phyloP scores from a whole-genome alignment of 92 coral and sea anemone species.

The Umimayanthus chanpuru region DNA sequence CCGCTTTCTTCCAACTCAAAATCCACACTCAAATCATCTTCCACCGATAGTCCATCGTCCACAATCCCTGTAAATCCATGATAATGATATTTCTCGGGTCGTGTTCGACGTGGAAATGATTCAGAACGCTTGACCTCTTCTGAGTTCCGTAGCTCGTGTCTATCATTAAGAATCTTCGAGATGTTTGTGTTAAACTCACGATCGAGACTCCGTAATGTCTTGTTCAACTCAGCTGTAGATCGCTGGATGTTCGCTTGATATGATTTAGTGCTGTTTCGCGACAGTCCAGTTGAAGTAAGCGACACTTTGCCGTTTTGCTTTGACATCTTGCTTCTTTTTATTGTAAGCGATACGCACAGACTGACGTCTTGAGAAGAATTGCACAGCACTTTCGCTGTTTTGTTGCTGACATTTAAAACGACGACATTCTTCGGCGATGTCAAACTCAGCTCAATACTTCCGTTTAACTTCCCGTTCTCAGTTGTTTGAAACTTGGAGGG shows the following conservation, averaged over 20 bases:
- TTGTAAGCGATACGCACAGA: not conserved
- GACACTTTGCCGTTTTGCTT: constrained; percentile 12
- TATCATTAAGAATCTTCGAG: constrained; percentile 73
- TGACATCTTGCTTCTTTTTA: not conserved
- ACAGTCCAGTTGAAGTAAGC: constrained; percentile 53
- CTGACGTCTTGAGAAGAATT: not conserved
- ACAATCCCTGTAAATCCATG: not conserved
- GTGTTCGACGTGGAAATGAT: constrained; percentile 17
- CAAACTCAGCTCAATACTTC: not conserved
- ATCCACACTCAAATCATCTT: not conserved
- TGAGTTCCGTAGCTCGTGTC: constrained; percentile 23
- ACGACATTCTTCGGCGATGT: not conserved
- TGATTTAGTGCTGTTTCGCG: constrained; percentile 63
- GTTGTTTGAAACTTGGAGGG: not conserved
- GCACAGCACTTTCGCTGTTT: not conserved
- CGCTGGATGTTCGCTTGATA: constrained; percentile 63
- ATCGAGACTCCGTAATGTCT: constrained; percentile 67
- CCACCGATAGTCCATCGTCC: not conserved
- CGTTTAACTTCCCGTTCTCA: not conserved
- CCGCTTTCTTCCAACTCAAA: not conserved
- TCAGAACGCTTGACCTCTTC: constrained; percentile 29
- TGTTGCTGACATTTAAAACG: not conserved
- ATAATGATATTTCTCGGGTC: constrained; percentile 21
- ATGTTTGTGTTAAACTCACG: constrained; percentile 70
- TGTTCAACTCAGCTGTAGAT: constrained; percentile 70